Percentiles rank a stretch among this genome's conserved stretches.
Conservation (phyloP, 2,888 invertebrate genomes). For the Stenolophus ochropezus region DNA sequence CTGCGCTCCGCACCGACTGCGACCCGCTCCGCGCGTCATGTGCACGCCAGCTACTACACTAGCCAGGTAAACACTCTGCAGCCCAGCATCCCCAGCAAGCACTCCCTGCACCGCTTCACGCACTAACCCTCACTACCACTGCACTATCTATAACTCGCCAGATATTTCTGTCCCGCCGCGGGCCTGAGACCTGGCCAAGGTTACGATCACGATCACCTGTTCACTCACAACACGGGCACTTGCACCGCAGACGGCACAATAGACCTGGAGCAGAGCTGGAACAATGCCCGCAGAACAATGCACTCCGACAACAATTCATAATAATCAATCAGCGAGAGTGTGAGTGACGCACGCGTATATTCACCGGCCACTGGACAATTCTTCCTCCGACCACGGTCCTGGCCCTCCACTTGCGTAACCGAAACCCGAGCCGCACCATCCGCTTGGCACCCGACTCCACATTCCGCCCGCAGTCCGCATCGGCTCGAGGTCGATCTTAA, state of each 20-base stretch:
- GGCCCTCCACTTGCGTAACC: not conserved
- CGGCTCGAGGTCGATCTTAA: not conserved
- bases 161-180: not conserved
- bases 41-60: not conserved
- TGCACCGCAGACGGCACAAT: not conserved
- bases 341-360: not conserved
- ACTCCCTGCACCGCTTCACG: not conserved
- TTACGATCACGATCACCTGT: not conserved
- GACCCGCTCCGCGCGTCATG: conserved; percentile 8
- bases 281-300: conserved; percentile 20
- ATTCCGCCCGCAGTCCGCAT: not conserved
- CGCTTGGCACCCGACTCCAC: not conserved
- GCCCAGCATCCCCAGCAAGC: not conserved
- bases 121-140: not conserved
- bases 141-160: not conserved
- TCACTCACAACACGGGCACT: not conserved
- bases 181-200: not conserved
- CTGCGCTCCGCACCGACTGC: not conserved
- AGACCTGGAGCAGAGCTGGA: not conserved
- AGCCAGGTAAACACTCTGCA: not conserved
- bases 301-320: conserved; percentile 31
- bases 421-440: not conserved
- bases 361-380: not conserved
- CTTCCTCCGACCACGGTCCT: not conserved
- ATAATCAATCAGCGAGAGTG: conserved; percentile 34